These are phyloP conservation scores for Periophthalmus modestus DNA, from an alignment of 2,113 vertebrate genomes.

Conservation along the genomic window DNA sequence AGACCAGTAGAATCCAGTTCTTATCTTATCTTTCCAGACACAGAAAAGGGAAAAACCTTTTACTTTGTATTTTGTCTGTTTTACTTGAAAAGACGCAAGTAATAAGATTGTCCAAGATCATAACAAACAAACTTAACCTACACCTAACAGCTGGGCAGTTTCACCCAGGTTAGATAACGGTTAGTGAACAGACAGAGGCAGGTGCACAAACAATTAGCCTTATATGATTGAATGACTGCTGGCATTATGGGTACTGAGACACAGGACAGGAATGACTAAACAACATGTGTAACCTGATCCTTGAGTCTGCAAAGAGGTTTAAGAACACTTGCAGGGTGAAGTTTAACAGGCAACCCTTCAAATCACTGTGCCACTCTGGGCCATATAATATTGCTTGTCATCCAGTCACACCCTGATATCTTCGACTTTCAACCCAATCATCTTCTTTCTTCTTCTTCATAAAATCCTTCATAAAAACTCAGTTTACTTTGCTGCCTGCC, in stretches of 20 bases:
- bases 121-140: too few species aligned
- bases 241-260: slow-evolving; percentile 14
- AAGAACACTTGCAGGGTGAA: background rate
- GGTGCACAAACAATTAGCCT: slow-evolving; percentile 25
- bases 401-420: too few species aligned
- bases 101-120: background rate
- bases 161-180: background rate
- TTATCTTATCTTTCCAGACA: background rate
- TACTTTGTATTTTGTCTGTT: background rate
- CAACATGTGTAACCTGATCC: slow-evolving; percentile 19
- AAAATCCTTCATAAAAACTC: background rate
- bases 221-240: slow-evolving; percentile 47
- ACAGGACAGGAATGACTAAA: slow-evolving; percentile 42
- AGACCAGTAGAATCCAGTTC: background rate
- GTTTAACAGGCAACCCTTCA: too few species aligned
- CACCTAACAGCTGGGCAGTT: background rate
- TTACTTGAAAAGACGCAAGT: too few species aligned
- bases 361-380: background rate
- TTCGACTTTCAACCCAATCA: too few species aligned
- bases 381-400: background rate
- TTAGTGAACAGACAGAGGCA: background rate
- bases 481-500: background rate
- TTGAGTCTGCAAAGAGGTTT: background rate
- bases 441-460: too few species aligned
- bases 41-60: background rate